Percentiles rank a stretch among this genome's conserved stretches.
Evolutionary conservation across 2,888 invertebrate genomes (phyloP).

Genomic region (Smittia aterrima): DNA sequence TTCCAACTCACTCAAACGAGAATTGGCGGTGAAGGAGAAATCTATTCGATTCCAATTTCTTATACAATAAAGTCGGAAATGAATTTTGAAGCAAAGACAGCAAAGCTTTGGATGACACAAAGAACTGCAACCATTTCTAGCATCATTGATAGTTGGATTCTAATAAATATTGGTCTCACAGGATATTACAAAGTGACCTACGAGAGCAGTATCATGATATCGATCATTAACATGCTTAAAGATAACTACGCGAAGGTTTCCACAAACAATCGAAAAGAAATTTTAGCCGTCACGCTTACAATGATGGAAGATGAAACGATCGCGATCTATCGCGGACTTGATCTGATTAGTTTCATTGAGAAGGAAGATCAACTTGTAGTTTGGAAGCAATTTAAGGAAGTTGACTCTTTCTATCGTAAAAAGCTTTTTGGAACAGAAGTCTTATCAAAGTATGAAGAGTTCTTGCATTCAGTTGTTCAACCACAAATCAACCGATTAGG

Average conservation of each 20-base stretch:
- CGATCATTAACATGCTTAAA: neutral
- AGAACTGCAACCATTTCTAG: neutral
- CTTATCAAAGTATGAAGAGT: neutral
- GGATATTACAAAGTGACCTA: slow-evolving; percentile 23
- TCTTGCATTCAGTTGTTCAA: neutral
- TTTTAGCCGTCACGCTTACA: too few relatives aligned
- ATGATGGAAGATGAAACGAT: too few relatives aligned
- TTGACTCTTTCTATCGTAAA: too few relatives aligned
- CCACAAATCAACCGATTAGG: neutral
- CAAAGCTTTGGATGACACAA: slow-evolving; percentile 23
- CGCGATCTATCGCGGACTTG: too few relatives aligned
- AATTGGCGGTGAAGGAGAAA: neutral
- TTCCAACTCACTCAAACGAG: slow-evolving; percentile 8
- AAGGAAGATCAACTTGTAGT: too few relatives aligned
- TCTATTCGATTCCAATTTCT: slow-evolving; percentile 24
- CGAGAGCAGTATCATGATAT: neutral
- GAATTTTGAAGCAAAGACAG: neutral
- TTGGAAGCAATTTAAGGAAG: too few relatives aligned
- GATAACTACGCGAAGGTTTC: neutral
- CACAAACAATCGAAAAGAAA: too few relatives aligned
- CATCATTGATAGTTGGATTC: slow-evolving; percentile 14
- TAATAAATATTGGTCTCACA: neutral
- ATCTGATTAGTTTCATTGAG: too few relatives aligned
- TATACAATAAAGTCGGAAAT: neutral
- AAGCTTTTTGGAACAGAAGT: neutral